Base-by-base conservation (phyloP, 2,113 vertebrate species). In the Larimichthys polyactis region DNA sequence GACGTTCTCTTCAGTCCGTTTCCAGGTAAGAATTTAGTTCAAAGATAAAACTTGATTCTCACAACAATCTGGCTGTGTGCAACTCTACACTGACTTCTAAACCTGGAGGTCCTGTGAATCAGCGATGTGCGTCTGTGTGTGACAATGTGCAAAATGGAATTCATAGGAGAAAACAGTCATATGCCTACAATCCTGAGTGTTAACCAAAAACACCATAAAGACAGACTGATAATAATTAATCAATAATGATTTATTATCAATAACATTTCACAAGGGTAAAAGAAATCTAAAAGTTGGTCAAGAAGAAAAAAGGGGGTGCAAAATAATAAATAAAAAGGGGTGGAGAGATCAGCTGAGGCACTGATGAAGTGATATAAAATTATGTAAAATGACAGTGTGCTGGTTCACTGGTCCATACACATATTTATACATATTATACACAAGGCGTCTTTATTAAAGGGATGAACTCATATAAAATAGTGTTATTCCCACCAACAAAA, bases 221-320 rank as follows among this genome's bases (percentile, higher is more conserved):
- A 72, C 32, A 57, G 55, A 75, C n/a, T 11, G 5, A 22, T 80
- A 20, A 73, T 62, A 76, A 86, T 85, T 60, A 81, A 79, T 83
- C 54, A 20, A 84, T 86, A 59, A 83, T 81, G 68, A 89, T 93
- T 94, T 93, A 92, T 93, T 93, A 83, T 89, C 70, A 88, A 74
- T 80, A 65, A 79, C 57, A 76, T 78, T 66, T 71, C 70, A 78
- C 63, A 80, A 27, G n/a, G 68, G 62, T 92, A 89, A 90, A 90
- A 89, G 54, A 78, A 49, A 87, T 85, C 43, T 91, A 89, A 89
- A 93, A 88, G 62, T 1, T 59, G 54, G 24, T 78, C 70, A 72
- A 78, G 79, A 71, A 64, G 54, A 32, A 66, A 63, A 20, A 46
- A 46, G 44, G 12, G 4, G 59, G 46, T 40, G 68, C 43, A 79